A percentile compares a stretch with the other conserved stretches of the same genome.
Evolutionary conservation across 2,797 vertebrate species (phyloP).

Genomic region (Acipenser transmontanus): DNA sequence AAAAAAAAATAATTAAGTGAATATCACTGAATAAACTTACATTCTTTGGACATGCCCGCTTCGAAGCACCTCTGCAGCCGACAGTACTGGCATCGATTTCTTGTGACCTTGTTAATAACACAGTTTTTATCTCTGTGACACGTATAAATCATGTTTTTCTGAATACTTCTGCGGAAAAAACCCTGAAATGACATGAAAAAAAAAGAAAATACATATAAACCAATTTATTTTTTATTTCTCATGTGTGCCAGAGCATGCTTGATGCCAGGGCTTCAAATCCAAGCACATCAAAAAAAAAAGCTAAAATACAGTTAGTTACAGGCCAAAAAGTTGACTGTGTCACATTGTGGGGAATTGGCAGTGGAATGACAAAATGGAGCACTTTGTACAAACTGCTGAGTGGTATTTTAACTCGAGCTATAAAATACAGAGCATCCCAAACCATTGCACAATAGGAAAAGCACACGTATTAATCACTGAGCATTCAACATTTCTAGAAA

Average conservation of each 20-base stretch:
- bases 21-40: conserved; percentile 60
- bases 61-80: conserved; percentile 94
- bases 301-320: not conserved
- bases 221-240: not conserved
- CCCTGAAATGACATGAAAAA: conserved; percentile 57
- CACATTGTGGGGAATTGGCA: not conserved
- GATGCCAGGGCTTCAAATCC: not conserved
- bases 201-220: not conserved
- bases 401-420: conserved; percentile 1
- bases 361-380: not conserved
- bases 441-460: not conserved
- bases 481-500: not conserved
- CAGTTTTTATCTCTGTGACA: conserved; percentile 94
- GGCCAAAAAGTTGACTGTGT: not conserved
- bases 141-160: conserved; percentile 98
- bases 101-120: conserved; percentile 96
- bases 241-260: not conserved
- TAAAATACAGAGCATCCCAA: not conserved
- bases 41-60: conserved; percentile 96
- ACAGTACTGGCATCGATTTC: conserved; percentile 98
- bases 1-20: conserved; percentile 4
- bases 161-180: conserved; percentile 96
- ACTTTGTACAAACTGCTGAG: conserved; percentile 2
- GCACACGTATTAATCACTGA: not conserved
- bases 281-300: not conserved